Conservation (phyloP, 2,797 vertebrate species). For the Sebastes elongatus region DNA sequence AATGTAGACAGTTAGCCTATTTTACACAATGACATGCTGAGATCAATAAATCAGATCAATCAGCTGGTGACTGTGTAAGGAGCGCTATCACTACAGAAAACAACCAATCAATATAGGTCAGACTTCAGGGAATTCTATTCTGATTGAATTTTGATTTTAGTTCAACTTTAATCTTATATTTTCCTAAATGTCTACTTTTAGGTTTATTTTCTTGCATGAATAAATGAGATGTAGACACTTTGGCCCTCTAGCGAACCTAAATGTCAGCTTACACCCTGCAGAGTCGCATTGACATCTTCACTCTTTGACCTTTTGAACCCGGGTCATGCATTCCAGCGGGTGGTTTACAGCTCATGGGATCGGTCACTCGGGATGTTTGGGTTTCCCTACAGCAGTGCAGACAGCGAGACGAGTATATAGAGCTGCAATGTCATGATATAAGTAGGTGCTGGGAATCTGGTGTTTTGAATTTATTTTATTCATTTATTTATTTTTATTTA, state of each 20-base stretch:
- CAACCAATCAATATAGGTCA: background rate
- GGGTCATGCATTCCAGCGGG: constrained; percentile 32
- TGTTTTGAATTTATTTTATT: too few species aligned
- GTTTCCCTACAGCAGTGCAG: background rate
- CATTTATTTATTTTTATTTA: too few species aligned
- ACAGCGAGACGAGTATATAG: constrained; percentile 37
- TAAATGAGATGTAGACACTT: background rate
- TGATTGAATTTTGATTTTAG: background rate
- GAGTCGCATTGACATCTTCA: background rate
- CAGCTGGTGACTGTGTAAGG: too few species aligned
- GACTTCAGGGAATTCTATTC: background rate
- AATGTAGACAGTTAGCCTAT: too few species aligned
- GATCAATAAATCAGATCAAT: too few species aligned
- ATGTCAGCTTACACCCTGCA: background rate
- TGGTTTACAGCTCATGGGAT: constrained; percentile 17
- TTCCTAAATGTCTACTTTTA: background rate
- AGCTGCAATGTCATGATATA: background rate
- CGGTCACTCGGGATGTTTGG: background rate
- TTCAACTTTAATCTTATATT: background rate
- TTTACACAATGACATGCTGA: too few species aligned
- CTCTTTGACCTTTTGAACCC: constrained; percentile 49
- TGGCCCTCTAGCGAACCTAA: background rate
- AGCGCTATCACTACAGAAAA: background rate
- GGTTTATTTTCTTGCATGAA: background rate
- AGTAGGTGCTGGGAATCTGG: too few species aligned